phyloP scores from a whole-genome alignment of 2,888 invertebrate genomes.

The Hirtodrosophila histrioides region DNA sequence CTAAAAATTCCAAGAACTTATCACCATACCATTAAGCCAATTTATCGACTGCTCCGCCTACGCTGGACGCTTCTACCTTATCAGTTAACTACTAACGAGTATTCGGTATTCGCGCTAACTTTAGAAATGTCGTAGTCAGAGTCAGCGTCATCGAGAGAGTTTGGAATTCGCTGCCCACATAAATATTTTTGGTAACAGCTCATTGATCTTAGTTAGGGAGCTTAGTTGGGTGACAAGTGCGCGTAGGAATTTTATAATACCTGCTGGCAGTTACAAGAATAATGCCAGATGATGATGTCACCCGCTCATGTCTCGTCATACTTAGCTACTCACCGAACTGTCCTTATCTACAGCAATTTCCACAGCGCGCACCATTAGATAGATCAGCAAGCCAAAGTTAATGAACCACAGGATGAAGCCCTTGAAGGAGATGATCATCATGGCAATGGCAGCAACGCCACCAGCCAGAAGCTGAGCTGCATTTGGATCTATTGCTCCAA shows the following conservation, averaged over 20 bases:
- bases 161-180: constrained; percentile 12
- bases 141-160: constrained; percentile 3
- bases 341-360: constrained; percentile 66
- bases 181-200: constrained; percentile 32
- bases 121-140: constrained; percentile 66
- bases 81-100: constrained; percentile 46
- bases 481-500: constrained; percentile 52
- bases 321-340: constrained; percentile 66
- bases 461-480: constrained; percentile 75
- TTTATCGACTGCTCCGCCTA: constrained; percentile 43
- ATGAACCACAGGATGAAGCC: constrained; percentile 85
- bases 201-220: constrained; percentile 47
- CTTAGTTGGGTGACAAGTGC: constrained; percentile 23
- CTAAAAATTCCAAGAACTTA: constrained; percentile 41
- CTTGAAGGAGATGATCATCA: constrained; percentile 84
- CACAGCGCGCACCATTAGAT: constrained; percentile 63
- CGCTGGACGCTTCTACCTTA: constrained; percentile 52
- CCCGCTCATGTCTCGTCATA: neutral
- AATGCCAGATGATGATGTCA: constrained; percentile 38
- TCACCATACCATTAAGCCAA: constrained; percentile 38
- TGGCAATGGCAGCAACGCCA: constrained; percentile 77
- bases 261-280: constrained; percentile 21
- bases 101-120: constrained; percentile 48
- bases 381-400: constrained; percentile 80
- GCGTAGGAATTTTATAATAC: constrained; percentile 31